Conservation (phyloP, 2,797 vertebrate species). For the Acestrorhynchus altus region DNA sequence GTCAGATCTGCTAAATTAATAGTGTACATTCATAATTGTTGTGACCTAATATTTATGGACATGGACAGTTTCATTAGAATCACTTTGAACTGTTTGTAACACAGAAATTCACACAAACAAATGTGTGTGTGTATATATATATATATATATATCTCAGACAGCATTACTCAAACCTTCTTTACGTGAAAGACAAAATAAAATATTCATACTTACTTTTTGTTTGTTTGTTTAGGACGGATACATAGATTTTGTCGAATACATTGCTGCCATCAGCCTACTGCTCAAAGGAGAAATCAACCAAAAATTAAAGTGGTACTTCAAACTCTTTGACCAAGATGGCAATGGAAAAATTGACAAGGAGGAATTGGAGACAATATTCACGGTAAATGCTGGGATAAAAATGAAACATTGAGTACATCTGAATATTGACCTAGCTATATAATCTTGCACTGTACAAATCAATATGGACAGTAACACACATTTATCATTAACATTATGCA, state of each 20-base stretch:
- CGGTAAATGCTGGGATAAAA: constrained; percentile 71
- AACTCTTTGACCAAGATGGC: constrained; percentile 90
- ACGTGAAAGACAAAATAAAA: no score
- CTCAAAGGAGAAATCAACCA: constrained; percentile 91
- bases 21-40: no score
- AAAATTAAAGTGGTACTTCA: constrained; percentile 97
- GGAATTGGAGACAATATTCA: constrained; percentile 88
- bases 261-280: constrained; percentile 88
- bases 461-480: no score
- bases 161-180: no score
- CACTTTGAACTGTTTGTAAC: not conserved
- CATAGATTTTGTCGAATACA: constrained; percentile 93
- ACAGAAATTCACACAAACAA: no score
- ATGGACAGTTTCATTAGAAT: not conserved
- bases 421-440: not conserved
- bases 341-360: constrained; percentile 91
- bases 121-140: no score
- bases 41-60: no score
- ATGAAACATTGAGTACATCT: not conserved
- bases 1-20: no score
- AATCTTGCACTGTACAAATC: no score
- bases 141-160: no score
- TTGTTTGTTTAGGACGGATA: constrained; percentile 83
- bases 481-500: no score
- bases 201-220: no score